phyloP scores from a whole-genome alignment of 37 sponge, comb jelly and placozoan genomes.

The Spongilla lacustris region DNA sequence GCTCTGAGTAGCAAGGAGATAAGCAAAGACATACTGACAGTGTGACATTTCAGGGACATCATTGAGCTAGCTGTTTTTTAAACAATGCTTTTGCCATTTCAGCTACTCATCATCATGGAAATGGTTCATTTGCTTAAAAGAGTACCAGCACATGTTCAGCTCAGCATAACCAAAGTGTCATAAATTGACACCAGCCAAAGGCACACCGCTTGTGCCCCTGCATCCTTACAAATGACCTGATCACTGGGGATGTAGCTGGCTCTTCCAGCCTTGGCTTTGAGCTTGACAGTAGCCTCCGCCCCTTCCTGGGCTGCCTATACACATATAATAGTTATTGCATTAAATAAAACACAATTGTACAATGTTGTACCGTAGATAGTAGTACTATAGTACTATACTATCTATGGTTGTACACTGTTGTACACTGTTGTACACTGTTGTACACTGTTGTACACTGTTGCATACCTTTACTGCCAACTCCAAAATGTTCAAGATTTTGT shows the following conservation, averaged over 20 bases:
- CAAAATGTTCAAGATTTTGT: not conserved
- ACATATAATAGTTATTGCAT: too few relatives aligned
- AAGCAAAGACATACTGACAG: too few relatives aligned
- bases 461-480: conserved; percentile 2
- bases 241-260: conserved; percentile 74
- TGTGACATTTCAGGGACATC: too few relatives aligned
- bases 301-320: conserved; percentile 70
- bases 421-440: too few relatives aligned
- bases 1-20: too few relatives aligned
- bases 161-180: not conserved
- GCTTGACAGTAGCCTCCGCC: conserved; percentile 52
- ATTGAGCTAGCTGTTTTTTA: too few relatives aligned
- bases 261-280: conserved; percentile 84
- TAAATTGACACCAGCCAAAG: conserved; percentile 66
- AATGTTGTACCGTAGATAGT: not conserved
- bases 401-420: too few relatives aligned
- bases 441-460: not conserved
- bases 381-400: too few relatives aligned
- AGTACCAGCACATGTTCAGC: not conserved
- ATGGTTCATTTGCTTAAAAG: too few relatives aligned
- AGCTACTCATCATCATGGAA: too few relatives aligned
- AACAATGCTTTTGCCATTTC: too few relatives aligned
- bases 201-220: conserved; percentile 83
- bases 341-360: too few relatives aligned
- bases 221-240: conserved; percentile 77